phyloP scores from a whole-genome alignment of 2,797 vertebrate species.

The Bucorvus abyssinicus region DNA sequence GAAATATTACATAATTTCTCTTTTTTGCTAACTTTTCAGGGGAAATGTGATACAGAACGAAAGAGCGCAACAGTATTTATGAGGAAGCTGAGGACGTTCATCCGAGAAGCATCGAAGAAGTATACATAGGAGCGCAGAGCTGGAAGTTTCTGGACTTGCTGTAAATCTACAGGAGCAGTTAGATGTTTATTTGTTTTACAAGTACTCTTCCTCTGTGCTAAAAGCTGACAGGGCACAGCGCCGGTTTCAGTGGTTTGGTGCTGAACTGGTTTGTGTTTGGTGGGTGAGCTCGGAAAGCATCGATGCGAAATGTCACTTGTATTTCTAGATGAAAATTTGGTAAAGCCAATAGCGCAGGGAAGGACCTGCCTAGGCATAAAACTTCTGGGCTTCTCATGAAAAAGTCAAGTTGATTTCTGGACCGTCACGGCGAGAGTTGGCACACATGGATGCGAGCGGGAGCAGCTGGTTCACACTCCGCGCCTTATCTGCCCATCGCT shows the following conservation, averaged over 20 bases:
- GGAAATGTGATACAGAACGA: constrained; percentile 59
- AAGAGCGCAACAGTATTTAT: constrained; percentile 44
- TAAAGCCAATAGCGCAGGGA: background rate
- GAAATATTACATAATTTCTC: background rate
- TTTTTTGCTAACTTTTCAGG: constrained; percentile 58
- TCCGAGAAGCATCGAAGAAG: background rate
- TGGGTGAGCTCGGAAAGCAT: background rate
- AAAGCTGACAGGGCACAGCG: background rate
- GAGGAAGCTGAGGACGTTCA: constrained; percentile 6
- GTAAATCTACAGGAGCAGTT: background rate
- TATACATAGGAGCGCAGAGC: background rate
- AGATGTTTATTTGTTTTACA: background rate
- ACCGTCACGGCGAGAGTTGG: background rate
- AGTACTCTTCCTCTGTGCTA: background rate
- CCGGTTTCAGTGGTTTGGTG: background rate
- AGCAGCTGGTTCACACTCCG: background rate
- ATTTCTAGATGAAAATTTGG: background rate
- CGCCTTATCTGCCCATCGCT: accelerated
- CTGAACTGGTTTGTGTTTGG: accelerated
- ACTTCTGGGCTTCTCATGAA: background rate
- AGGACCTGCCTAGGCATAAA: background rate
- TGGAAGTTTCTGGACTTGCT: background rate
- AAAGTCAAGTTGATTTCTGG: background rate
- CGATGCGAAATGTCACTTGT: accelerated
- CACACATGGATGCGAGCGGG: accelerated